Conservation (phyloP, 2,797 vertebrate species). For the Otolemur crassicaudatus region DNA sequence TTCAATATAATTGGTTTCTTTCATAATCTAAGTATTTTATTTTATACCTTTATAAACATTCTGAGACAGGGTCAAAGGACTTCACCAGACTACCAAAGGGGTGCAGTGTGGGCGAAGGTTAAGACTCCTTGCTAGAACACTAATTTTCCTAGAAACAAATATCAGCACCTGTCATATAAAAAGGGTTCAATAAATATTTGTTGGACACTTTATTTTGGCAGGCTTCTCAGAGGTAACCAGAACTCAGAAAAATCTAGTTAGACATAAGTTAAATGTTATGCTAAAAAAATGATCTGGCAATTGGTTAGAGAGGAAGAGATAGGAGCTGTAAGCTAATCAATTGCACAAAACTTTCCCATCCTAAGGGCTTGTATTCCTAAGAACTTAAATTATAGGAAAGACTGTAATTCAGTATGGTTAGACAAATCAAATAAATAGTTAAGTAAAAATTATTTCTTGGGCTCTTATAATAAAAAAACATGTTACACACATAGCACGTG, state of each 20-base stretch:
- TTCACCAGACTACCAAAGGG: not conserved
- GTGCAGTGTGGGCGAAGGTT: not conserved
- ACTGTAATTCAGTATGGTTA: conserved; percentile 17
- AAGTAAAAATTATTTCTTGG: not conserved
- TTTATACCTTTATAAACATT: conserved; percentile 46
- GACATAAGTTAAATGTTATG: not conserved
- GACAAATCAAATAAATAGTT: conserved; percentile 18
- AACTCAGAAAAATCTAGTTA: not conserved
- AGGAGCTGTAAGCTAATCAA: not conserved
- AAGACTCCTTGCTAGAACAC: not conserved
- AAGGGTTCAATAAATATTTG: conserved; percentile 17
- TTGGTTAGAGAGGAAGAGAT: not conserved
- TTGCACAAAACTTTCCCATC: not conserved
- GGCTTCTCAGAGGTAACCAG: not conserved
- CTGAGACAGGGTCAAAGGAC: not conserved
- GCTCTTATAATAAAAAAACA: not conserved
- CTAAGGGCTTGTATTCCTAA: not conserved
- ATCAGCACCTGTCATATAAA: not conserved
- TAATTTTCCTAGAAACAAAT: not conserved
- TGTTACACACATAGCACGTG: not conserved
- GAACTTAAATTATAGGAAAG: conserved; percentile 13
- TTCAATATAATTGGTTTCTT: not conserved
- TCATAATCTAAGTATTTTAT: not conserved
- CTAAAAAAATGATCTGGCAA: not conserved
- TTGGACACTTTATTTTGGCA: conserved; percentile 2